Conservation (phyloP, 2,797 vertebrate genomes). For the Acrocephalus scirpaceus region DNA sequence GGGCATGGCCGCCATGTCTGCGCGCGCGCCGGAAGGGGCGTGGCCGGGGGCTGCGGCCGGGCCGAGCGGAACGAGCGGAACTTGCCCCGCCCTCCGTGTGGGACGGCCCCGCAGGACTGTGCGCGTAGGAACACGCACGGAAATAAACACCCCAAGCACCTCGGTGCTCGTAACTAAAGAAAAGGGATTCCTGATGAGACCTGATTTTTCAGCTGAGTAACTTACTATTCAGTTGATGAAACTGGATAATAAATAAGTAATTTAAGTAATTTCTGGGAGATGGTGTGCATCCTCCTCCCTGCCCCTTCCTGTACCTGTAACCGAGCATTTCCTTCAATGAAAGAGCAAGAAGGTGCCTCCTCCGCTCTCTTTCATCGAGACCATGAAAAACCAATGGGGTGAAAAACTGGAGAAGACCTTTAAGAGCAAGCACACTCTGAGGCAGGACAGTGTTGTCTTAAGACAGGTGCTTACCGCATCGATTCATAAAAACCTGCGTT, state of each 20-base stretch:
- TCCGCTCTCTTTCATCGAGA: not conserved
- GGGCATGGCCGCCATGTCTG: not conserved
- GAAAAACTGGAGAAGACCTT: not conserved
- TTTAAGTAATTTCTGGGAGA: not conserved
- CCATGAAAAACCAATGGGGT: not conserved
- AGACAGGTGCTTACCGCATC: not conserved
- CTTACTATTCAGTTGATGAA: not conserved
- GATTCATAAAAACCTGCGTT: not conserved
- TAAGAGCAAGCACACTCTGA: not conserved
- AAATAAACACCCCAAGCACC: accelerated
- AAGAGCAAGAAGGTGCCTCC: not conserved
- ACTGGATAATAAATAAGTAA: not conserved
- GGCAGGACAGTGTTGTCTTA: accelerated
- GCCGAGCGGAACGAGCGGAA: no score
- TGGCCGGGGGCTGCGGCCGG: not conserved
- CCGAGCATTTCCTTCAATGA: not conserved
- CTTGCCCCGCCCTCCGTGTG: accelerated
- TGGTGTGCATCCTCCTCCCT: not conserved
- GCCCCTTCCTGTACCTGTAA: not conserved
- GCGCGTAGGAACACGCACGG: accelerated
- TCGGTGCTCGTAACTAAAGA: not conserved
- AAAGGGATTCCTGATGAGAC: not conserved
- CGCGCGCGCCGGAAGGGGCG: not conserved
- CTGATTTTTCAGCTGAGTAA: not conserved
- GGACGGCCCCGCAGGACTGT: accelerated